Conservation (phyloP, 2,888 invertebrate species). For the Litoditis marina region DNA sequence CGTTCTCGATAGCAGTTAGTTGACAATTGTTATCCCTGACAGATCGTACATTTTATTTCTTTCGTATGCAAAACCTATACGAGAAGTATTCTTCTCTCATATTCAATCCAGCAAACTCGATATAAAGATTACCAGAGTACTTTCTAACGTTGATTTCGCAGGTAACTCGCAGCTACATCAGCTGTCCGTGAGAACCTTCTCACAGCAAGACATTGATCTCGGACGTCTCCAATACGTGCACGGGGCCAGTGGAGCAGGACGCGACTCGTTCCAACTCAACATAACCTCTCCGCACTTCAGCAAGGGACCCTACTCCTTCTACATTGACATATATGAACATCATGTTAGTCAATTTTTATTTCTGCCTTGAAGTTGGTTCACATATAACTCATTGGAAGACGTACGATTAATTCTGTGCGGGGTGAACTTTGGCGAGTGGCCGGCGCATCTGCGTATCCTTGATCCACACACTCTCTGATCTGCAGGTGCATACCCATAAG, state of each 20-base stretch:
- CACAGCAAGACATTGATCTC: constrained; percentile 19
- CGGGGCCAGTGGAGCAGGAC: constrained; percentile 8
- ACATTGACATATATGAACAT: constrained; percentile 30
- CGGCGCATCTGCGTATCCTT: too few relatives aligned
- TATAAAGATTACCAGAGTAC: too few relatives aligned
- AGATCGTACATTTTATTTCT: not conserved
- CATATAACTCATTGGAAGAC: not conserved
- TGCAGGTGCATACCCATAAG: too few relatives aligned
- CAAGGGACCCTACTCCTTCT: constrained; percentile 36
- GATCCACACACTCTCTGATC: too few relatives aligned
- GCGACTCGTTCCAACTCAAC: constrained; percentile 34
- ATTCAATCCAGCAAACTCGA: too few relatives aligned
- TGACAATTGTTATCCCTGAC: not conserved
- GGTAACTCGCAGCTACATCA: constrained; percentile 9
- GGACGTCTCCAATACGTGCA: constrained; percentile 32
- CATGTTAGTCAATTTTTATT: constrained; percentile 11
- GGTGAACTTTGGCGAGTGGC: too few relatives aligned
- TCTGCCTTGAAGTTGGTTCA: not conserved
- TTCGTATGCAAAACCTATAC: not conserved
- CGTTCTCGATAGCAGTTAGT: constrained; percentile 18
- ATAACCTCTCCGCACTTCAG: constrained; percentile 22
- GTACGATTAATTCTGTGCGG: too few relatives aligned
- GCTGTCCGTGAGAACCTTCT: constrained; percentile 14
- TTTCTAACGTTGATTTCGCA: not conserved
- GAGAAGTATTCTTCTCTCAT: not conserved